Conservation (phyloP, 35 echinoderm and acorn worm species). For the Chiridota heheva region DNA sequence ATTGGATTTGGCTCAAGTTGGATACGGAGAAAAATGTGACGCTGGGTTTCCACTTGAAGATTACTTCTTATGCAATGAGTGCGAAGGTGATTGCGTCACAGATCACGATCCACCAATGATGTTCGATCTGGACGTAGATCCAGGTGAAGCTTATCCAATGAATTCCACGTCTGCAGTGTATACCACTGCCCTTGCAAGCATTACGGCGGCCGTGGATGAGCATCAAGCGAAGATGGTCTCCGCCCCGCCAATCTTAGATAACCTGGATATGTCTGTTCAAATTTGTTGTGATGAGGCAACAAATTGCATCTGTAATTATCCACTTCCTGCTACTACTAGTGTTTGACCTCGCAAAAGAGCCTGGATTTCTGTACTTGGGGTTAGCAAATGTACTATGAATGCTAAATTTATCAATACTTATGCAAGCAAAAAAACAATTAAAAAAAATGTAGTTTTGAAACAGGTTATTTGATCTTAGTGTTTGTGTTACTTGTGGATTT, state of each 20-base stretch:
- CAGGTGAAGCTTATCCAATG: conserved; percentile 50
- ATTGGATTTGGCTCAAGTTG: not conserved
- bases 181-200: not conserved
- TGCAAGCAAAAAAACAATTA: too few species aligned
- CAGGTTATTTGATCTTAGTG: too few species aligned
- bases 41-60: conserved; percentile 29
- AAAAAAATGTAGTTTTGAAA: too few species aligned
- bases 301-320: conserved; percentile 32
- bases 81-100: conserved; percentile 45
- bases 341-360: too few species aligned
- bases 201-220: not conserved
- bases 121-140: conserved; percentile 42
- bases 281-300: conserved; percentile 14
- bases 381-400: too few species aligned
- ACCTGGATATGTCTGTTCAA: not conserved
- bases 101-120: conserved; percentile 50
- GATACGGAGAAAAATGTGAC: conserved; percentile 2
- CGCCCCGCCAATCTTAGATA: not conserved
- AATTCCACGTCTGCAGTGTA: not conserved
- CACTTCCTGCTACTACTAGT: too few species aligned
- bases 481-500: too few species aligned
- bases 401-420: too few species aligned
- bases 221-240: conserved; percentile 14
- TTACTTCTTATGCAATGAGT: conserved; percentile 38
- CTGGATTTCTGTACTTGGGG: too few species aligned